phyloP scores from a whole-genome alignment of 64 coral and sea anemone species.

The Montipora cactus region DNA sequence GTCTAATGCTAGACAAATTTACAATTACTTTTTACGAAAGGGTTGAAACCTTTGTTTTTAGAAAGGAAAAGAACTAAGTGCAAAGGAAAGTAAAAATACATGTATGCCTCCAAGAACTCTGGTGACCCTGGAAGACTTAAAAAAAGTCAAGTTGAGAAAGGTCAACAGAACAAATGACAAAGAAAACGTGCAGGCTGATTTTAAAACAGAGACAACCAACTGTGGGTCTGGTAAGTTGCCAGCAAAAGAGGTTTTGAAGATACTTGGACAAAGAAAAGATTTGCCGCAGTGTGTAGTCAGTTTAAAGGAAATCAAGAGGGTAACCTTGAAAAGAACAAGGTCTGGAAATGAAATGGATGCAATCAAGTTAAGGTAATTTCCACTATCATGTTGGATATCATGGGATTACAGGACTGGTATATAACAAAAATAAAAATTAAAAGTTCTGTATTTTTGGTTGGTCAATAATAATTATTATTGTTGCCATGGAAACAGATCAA shows the following conservation, averaged over 20 bases:
- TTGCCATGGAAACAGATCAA: too few species aligned
- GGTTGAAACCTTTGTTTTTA: background rate
- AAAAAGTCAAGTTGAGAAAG: constrained; percentile 70
- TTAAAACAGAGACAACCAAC: background rate
- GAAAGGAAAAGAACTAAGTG: background rate
- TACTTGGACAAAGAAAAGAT: background rate
- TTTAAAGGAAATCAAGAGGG: constrained; percentile 18
- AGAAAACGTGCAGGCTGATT: constrained; percentile 3
- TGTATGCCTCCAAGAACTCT: background rate
- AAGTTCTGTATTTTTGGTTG: too few species aligned
- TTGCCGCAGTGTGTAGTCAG: constrained; percentile 4
- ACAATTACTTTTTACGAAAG: too few species aligned
- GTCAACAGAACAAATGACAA: constrained; percentile 4
- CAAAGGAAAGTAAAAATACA: constrained; percentile 1
- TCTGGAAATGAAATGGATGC: background rate
- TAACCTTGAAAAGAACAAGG: constrained; percentile 28
- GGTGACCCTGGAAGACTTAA: constrained; percentile 62
- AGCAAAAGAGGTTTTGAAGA: background rate
- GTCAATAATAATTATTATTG: too few species aligned
- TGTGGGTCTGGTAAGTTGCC: background rate
- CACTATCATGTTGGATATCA: background rate
- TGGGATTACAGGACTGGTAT: too few species aligned
- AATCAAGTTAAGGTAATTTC: constrained; percentile 12
- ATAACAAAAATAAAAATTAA: too few species aligned
- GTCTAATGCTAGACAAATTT: too few species aligned